Evolutionary conservation across 37 sponge, comb jelly and placozoan genomes (phyloP).

Genomic region (Eunapius fragilis): DNA sequence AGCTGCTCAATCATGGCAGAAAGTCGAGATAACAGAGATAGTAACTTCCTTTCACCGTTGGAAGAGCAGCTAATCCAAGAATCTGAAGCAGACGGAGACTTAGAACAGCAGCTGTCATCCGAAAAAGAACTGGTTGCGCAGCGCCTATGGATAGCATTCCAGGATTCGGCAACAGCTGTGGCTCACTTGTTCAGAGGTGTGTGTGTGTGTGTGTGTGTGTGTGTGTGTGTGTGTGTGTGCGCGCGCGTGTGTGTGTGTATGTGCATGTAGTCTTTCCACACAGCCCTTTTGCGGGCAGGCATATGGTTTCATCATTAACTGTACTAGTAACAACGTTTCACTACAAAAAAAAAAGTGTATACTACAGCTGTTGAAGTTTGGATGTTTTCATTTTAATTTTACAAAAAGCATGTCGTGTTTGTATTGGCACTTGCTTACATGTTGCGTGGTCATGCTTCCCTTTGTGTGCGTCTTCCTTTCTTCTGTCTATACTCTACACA

Average conservation of each 20-base stretch:
- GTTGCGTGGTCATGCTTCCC: too few relatives aligned
- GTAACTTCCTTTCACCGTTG: conserved; percentile 39
- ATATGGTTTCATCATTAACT: too few relatives aligned
- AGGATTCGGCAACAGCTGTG: conserved; percentile 82
- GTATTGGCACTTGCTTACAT: too few relatives aligned
- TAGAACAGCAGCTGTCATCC: conserved; percentile 53
- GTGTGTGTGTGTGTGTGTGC: neutral
- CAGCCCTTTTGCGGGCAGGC: too few relatives aligned
- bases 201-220: neutral
- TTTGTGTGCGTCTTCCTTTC: neutral
- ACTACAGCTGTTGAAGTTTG: too few relatives aligned
- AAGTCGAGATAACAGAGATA: conserved; percentile 26
- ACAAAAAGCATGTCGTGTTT: too few relatives aligned
- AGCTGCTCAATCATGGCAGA: conserved; percentile 50
- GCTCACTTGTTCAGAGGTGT: conserved; percentile 71
- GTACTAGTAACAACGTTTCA: too few relatives aligned
- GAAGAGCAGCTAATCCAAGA: conserved; percentile 60
- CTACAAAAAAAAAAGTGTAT: too few relatives aligned
- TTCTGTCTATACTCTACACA: neutral
- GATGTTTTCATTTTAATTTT: too few relatives aligned
- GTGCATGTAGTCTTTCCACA: neutral
- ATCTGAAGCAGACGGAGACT: conserved; percentile 41
- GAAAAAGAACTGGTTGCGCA: conserved; percentile 73
- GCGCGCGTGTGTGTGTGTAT: neutral
- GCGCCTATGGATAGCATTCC: conserved; percentile 74